phyloP scores from a whole-genome alignment of 2,113 vertebrate genomes.

The Narcine bancroftii region DNA sequence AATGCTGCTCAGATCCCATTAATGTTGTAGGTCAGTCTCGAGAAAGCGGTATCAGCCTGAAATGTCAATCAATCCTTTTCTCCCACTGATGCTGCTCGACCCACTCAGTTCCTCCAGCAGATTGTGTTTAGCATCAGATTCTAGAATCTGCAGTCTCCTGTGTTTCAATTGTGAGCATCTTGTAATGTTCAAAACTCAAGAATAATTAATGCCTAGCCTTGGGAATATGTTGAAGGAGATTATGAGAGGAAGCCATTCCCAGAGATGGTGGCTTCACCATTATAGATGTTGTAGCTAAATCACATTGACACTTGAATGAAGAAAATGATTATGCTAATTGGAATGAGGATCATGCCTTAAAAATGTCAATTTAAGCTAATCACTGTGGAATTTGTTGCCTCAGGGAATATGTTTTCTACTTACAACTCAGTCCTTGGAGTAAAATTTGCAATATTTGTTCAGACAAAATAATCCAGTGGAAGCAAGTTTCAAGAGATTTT shows the following conservation, averaged over 20 bases:
- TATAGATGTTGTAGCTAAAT: neutral
- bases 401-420: neutral
- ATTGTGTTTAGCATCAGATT: too few relatives aligned
- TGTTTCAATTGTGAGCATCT: neutral
- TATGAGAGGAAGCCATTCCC: neutral
- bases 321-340: neutral
- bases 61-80: too few relatives aligned
- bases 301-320: neutral
- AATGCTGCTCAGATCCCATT: too few relatives aligned
- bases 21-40: too few relatives aligned
- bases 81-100: too few relatives aligned
- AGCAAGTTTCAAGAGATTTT: neutral
- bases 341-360: neutral
- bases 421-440: neutral
- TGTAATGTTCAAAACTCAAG: neutral
- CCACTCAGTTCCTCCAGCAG: too few relatives aligned
- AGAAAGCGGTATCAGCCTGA: too few relatives aligned
- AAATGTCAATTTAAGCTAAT: neutral
- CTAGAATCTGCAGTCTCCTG: too few relatives aligned
- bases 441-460: neutral
- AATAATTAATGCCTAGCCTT: neutral
- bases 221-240: neutral
- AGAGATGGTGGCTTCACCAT: neutral
- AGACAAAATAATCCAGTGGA: neutral
- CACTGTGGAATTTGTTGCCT: neutral